phyloP scores from a whole-genome alignment of 2,888 invertebrate species.

The Schizaphis graminum region DNA sequence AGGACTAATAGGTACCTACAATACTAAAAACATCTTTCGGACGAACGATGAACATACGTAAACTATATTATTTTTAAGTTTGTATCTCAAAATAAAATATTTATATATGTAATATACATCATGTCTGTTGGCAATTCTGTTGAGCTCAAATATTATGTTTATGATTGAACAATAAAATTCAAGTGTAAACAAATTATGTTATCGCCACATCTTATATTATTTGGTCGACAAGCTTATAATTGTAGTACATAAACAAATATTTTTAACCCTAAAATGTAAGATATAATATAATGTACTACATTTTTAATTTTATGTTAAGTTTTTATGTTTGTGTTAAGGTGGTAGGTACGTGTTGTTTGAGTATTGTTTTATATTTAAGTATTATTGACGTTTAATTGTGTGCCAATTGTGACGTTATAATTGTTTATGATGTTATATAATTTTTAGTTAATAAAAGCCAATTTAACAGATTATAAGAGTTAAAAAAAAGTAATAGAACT shows the following conservation, averaged over 20 bases:
- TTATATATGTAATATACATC: not conserved
- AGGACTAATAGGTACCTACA: not conserved
- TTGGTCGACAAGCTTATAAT: not conserved
- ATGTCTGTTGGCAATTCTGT: not conserved
- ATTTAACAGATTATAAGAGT: not conserved
- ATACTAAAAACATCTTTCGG: not conserved
- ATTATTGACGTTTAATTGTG: conserved; percentile 10
- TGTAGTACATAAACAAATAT: not conserved
- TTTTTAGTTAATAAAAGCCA: not conserved
- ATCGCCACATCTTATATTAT: not conserved
- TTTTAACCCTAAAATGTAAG: not conserved
- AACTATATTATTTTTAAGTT: not conserved
- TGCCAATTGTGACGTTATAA: conserved; percentile 17
- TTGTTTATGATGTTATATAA: not conserved
- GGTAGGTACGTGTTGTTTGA: not conserved
- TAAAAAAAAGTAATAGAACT: not conserved
- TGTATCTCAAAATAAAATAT: not conserved
- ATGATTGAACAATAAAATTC: not conserved
- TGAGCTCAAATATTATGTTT: not conserved
- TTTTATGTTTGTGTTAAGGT: not conserved
- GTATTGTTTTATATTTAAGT: not conserved
- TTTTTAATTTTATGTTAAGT: not conserved
- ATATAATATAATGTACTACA: not conserved
- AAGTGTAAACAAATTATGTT: not conserved
- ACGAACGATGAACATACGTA: not conserved